phyloP scores from a whole-genome alignment of 2,888 invertebrate genomes.

The Anthophora plumipes region DNA sequence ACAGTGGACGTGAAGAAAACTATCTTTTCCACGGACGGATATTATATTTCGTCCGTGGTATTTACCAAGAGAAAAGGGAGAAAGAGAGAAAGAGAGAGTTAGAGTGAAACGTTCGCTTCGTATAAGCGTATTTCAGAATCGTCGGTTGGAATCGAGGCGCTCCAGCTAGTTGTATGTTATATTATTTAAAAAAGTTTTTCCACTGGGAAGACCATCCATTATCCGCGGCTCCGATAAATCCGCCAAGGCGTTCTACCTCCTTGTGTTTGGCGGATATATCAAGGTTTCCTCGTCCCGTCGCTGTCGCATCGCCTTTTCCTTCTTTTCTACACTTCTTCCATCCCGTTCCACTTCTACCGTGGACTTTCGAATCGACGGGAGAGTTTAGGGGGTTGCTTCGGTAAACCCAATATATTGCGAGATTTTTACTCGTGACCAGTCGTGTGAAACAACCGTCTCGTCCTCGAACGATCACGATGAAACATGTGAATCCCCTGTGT shows the following conservation, averaged over 20 bases:
- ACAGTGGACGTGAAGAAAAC: neutral
- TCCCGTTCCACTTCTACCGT: constrained; percentile 19
- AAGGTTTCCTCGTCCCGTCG: constrained; percentile 67
- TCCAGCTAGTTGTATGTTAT: constrained; percentile 63
- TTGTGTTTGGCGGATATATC: constrained; percentile 83
- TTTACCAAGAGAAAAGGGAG: neutral
- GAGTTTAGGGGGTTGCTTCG: constrained; percentile 23
- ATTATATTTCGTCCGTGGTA: constrained; percentile 20
- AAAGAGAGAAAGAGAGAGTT: no score
- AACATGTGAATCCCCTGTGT: neutral
- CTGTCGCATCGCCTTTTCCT: constrained; percentile 36
- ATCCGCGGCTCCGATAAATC: constrained; percentile 81
- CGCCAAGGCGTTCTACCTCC: constrained; percentile 70
- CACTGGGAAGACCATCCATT: constrained; percentile 77
- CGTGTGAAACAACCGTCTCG: neutral
- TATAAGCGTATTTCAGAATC: constrained; percentile 37
- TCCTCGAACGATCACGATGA: neutral
- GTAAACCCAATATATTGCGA: constrained; percentile 68
- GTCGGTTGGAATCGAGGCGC: constrained; percentile 16
- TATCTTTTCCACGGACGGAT: neutral
- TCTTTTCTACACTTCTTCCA: constrained; percentile 48
- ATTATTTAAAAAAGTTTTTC: constrained; percentile 77
- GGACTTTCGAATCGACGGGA: constrained; percentile 56
- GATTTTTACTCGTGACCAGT: constrained; percentile 58
- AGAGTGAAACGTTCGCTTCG: neutral